These are phyloP conservation scores for Etia nguti DNA, from an alignment of 2,113 vertebrate species.

Conservation along the genomic window DNA sequence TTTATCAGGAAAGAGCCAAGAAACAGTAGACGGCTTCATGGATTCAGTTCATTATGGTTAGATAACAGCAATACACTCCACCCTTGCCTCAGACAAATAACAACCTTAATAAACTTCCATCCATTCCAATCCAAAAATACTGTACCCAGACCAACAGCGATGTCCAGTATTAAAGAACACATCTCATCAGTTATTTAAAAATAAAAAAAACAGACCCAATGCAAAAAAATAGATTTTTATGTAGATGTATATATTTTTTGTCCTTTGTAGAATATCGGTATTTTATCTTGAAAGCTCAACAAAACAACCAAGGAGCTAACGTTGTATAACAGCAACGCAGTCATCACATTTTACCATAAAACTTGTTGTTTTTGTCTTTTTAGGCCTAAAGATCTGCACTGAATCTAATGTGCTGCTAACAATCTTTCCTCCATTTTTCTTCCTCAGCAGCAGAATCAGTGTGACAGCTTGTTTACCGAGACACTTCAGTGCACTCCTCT, in stretches of 20 bases:
- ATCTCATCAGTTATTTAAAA: neutral
- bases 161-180: neutral
- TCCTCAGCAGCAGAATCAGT: neutral
- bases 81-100: neutral
- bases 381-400: neutral
- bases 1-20: neutral
- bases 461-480: neutral
- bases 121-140: neutral
- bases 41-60: neutral
- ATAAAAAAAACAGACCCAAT: neutral
- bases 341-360: neutral
- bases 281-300: neutral
- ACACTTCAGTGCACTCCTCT: neutral
- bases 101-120: neutral
- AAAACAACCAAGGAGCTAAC: neutral
- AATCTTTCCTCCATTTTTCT: neutral
- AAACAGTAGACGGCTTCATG: neutral
- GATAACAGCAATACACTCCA: neutral
- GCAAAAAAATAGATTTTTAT: neutral
- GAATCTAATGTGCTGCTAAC: neutral
- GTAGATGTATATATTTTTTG: neutral
- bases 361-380: rapidly evolving
- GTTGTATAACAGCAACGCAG: neutral
- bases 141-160: neutral
- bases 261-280: neutral